phyloP scores from a whole-genome alignment of 2,797 vertebrate species.

The Danio jaintianensis region DNA sequence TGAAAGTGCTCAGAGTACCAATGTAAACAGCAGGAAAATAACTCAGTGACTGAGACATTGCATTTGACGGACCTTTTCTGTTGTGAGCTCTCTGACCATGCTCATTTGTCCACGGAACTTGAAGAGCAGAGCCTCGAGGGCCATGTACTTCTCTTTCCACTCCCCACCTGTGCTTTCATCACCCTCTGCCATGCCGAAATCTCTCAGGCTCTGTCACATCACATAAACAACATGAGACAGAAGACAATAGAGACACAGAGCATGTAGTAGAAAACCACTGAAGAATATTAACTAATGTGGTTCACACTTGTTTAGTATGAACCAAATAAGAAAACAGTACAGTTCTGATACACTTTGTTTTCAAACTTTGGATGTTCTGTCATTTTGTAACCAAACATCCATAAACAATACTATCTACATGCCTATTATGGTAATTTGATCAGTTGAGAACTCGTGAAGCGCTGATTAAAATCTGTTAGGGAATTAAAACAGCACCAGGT shows the following conservation, averaged over 20 bases:
- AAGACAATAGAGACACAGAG: conserved; percentile 8
- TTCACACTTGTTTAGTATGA: no score
- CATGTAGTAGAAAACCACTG: not conserved
- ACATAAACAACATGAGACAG: conserved; percentile 27
- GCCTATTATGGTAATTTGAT: no score
- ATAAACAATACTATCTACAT: no score
- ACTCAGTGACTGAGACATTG: not conserved
- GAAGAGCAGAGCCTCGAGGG: conserved; percentile 92
- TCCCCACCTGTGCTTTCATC: conserved; percentile 85
- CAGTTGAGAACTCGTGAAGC: no score
- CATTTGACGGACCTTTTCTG: conserved; percentile 87
- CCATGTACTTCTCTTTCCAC: conserved; percentile 94
- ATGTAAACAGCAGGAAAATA: not conserved
- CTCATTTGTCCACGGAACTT: conserved; percentile 95
- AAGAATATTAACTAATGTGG: not conserved
- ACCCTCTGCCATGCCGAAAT: conserved; percentile 84
- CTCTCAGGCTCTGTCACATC: conserved; percentile 28
- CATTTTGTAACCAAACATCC: no score
- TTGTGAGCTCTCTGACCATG: conserved; percentile 93
- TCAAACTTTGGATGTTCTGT: no score
- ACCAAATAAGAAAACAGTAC: no score
- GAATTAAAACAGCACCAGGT: no score
- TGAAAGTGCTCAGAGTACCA: conserved; percentile 6
- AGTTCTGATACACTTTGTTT: no score
- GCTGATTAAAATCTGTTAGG: no score